Conservation (phyloP, 2,888 invertebrate genomes). For the Lasius platythorax region DNA sequence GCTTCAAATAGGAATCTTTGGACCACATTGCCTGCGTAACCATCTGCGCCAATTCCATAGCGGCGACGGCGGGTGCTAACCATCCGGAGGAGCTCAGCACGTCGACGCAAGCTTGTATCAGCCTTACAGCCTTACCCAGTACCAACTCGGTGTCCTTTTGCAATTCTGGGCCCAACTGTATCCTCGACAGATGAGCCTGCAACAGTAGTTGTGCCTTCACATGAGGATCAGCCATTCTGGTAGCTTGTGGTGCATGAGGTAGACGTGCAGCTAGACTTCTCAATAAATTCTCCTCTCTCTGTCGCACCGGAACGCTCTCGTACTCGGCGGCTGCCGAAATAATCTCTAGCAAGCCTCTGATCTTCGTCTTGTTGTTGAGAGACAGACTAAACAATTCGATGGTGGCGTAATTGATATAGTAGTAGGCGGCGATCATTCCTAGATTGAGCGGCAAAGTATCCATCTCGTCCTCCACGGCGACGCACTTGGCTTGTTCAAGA, state of each 20-base stretch:
- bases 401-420: slow-evolving; percentile 99
- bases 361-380: slow-evolving; percentile 98
- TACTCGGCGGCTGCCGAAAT: slow-evolving; percentile 99
- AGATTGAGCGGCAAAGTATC: slow-evolving; percentile 98
- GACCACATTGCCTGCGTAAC: slow-evolving; percentile 99
- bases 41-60: slow-evolving; percentile 99
- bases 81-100: slow-evolving; percentile 98
- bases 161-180: slow-evolving; percentile 97
- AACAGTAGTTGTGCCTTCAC: slow-evolving; percentile 98
- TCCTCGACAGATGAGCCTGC: slow-evolving; percentile 97
- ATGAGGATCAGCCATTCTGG: slow-evolving; percentile 93
- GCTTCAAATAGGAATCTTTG: slow-evolving; percentile 98
- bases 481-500: slow-evolving; percentile 98
- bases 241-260: slow-evolving; percentile 86
- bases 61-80: slow-evolving; percentile 98
- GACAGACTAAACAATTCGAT: slow-evolving; percentile 99
- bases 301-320: slow-evolving; percentile 96
- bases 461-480: slow-evolving; percentile 99
- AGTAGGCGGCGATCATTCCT: slow-evolving; percentile 99
- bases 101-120: slow-evolving; percentile 98
- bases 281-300: slow-evolving; percentile 97
- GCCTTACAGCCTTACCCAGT: slow-evolving; percentile 93
- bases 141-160: slow-evolving; percentile 98
- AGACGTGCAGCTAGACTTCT: slow-evolving; percentile 90
- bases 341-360: slow-evolving; percentile 98